Evolutionary conservation across 2,888 invertebrate species (phyloP), one percentile per base, ranked within the genome.

Genomic region (Pantelozetes paolii): DNA sequence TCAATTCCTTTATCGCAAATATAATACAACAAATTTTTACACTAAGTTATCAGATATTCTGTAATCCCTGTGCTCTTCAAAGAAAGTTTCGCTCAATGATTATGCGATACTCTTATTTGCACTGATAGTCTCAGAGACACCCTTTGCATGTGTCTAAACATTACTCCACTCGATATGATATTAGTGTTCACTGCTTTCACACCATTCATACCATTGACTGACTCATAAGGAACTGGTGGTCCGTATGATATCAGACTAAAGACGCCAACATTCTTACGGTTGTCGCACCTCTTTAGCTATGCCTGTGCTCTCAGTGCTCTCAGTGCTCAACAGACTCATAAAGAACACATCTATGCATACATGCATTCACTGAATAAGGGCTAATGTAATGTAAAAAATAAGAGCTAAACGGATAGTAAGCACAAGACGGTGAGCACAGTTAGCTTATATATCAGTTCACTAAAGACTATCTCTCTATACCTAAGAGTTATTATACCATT

Each of bases 191-290:
- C 8, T 11, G 11, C 45, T 9, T 54, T 54, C 54, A 54, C 45
- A 45, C 45, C 18, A 45, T 18, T 45, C 36, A 18, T 45, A 45
- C 15, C 45, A 9, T 45, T 45, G 18, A 18, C 54, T 54, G 9
- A 23, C 26, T 57, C 13, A 59, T 30, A 30, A 57, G 32, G 59
- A 59, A 13, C 20, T 30, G 59, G 11, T 59, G 59, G 59, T 28
- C 59, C 59, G 59, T 59, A 59, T 59, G 28, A 59, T 30, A 59
- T 59, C 3, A 30, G 28, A 30, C 59, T 59, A 59, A 59, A 59
- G 59, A 59, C 30, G 59, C n/a, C 59, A 59, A 59, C 59, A 30
- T 59, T 59, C 59, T 59, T 59, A 59, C 59, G 59, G 59, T 59
- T 59, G 59, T 59, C 20, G 32, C 15, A 18, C n/a, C 59, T 59